A percentile compares a stretch with the other conserved stretches of the same genome.
These are phyloP conservation scores for Vultur gryphus DNA, from an alignment of 2,797 vertebrate species.

Conservation along the genomic window DNA sequence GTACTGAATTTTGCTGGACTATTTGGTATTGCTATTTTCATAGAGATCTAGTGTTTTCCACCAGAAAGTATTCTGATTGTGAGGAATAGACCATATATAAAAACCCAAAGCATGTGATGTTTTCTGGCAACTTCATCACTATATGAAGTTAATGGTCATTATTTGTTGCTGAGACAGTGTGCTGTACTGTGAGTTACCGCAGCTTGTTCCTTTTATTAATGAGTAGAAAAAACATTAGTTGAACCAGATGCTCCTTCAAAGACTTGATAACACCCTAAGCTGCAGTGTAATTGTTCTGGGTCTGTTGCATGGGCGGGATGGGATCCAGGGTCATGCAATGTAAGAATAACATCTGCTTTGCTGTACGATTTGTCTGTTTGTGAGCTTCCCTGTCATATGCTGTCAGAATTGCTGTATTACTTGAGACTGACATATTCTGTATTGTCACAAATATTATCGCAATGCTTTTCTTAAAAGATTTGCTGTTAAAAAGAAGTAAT, in stretches of 20 bases:
- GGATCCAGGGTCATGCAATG: not conserved
- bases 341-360: not conserved
- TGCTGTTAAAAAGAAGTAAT: not conserved
- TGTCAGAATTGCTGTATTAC: not conserved
- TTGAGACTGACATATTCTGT: not conserved
- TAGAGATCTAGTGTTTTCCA: not conserved
- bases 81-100: not conserved
- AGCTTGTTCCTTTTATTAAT: conserved; percentile 39
- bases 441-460: not conserved
- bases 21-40: not conserved
- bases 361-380: not conserved
- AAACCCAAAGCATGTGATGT: conserved; percentile 1
- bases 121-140: conserved; percentile 32
- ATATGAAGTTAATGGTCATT: not conserved
- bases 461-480: not conserved
- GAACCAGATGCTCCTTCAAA: conserved; percentile 12
- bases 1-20: not conserved
- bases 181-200: not conserved
- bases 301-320: not conserved
- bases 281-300: not conserved
- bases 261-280: not conserved
- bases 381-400: not conserved
- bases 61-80: not conserved
- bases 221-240: not conserved
- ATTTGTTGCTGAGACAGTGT: conserved; percentile 22